These are phyloP conservation scores for Homalodisca vitripennis DNA, from an alignment of 1,140 invertebrate species.

Conservation along the genomic window DNA sequence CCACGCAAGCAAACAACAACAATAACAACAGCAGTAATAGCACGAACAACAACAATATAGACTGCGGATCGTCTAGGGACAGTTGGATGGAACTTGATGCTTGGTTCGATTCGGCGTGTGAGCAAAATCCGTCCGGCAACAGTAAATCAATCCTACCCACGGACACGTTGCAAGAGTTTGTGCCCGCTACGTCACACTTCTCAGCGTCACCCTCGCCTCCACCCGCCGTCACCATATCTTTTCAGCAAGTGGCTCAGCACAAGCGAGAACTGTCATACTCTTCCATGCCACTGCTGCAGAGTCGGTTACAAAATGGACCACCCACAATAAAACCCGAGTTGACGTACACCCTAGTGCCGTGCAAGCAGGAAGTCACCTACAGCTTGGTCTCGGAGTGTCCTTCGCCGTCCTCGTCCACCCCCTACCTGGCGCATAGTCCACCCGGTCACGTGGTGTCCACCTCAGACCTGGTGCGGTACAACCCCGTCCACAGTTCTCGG, in stretches of 20 bases:
- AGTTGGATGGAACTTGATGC: slow-evolving; percentile 81
- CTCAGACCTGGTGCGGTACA: slow-evolving; percentile 45
- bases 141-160: slow-evolving; percentile 54
- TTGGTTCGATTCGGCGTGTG: slow-evolving; percentile 70
- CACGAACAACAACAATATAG: slow-evolving; percentile 52
- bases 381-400: slow-evolving; percentile 41
- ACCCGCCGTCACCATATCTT: slow-evolving; percentile 42
- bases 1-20: slow-evolving; percentile 57
- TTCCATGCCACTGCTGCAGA: slow-evolving; percentile 66
- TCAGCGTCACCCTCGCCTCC: slow-evolving; percentile 46
- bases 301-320: slow-evolving; percentile 52
- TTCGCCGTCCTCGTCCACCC: slow-evolving; percentile 53
- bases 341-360: slow-evolving; percentile 41
- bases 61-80: slow-evolving; percentile 56
- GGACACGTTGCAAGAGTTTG: slow-evolving; percentile 63
- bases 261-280: slow-evolving; percentile 37
- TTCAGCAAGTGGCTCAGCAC: slow-evolving; percentile 27
- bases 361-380: slow-evolving; percentile 40
- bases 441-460: slow-evolving; percentile 53
- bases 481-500: slow-evolving; percentile 41
- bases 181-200: slow-evolving; percentile 55
- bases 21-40: slow-evolving; percentile 49
- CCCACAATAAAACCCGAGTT: slow-evolving; percentile 38
- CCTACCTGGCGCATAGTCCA: slow-evolving; percentile 54
- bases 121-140: slow-evolving; percentile 34